phyloP scores from a whole-genome alignment of 2,797 vertebrate genomes.

The Decapterus maruadsi region DNA sequence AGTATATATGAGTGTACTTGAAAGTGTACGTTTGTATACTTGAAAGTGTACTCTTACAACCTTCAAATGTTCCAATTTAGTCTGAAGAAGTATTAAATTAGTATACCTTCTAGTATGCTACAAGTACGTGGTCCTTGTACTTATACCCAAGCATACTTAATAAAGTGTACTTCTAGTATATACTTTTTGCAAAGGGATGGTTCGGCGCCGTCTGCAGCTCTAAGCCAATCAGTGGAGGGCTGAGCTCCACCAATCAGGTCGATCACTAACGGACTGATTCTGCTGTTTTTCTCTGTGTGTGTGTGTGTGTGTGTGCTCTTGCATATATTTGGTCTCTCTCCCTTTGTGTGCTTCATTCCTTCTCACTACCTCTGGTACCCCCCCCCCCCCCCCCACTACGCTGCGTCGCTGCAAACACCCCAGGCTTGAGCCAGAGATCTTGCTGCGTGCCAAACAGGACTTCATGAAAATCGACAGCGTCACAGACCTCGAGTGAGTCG shows the following conservation, averaged over 20 bases:
- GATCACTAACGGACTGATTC: slow-evolving; percentile 51
- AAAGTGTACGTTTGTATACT: no score
- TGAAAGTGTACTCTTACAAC: no score
- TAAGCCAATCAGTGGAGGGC: slow-evolving; percentile 42
- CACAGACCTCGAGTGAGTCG: slow-evolving; percentile 93
- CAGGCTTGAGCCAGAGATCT: slow-evolving; percentile 97
- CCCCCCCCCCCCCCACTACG: slow-evolving; percentile 63
- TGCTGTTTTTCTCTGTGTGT: slow-evolving; percentile 29
- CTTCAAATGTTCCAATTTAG: no score
- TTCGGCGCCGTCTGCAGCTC: slow-evolving; percentile 10
- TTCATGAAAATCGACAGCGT: slow-evolving; percentile 98
- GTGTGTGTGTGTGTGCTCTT: not conserved
- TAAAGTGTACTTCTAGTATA: no score
- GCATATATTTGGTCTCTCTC: slow-evolving; percentile 54
- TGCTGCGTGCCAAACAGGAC: slow-evolving; percentile 96
- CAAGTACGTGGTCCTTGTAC: no score
- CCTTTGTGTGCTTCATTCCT: slow-evolving; percentile 61
- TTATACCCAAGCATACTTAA: no score
- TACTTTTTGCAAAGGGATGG: no score
- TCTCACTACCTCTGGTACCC: no score
- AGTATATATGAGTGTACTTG: no score
- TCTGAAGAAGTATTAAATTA: no score
- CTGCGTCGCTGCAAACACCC: no score
- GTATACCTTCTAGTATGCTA: no score
- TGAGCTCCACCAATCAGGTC: slow-evolving; percentile 46